Evolutionary conservation across 2,888 invertebrate genomes (phyloP), one percentile per base, ranked within the genome.

Genomic region (Drosophila macrothrix): DNA sequence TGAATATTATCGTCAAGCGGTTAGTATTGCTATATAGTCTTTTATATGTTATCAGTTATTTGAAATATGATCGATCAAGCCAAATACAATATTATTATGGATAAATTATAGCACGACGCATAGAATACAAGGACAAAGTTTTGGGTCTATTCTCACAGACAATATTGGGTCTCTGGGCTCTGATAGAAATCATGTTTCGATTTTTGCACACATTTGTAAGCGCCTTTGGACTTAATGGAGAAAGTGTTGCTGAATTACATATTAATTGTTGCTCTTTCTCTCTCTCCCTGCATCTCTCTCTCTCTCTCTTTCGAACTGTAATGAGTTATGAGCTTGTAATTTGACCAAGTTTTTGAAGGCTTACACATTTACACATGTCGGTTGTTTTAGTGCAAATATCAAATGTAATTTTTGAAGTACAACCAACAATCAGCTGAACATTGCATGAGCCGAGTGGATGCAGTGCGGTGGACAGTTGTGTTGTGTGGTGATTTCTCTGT

Each of bases 341-440:
- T 76, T 67, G 80, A 80, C 33, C 80, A 76, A 67, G 71, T 71
- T 80, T 76, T 67, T 67, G 65, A 59, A 55, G 63, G 71, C 63
- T 62, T 59, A 60, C 72, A 72, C 28, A 46, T 22, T 43, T 41
- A 39, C 59, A 49, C 63, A 41, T 64, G 69, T 69, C 67, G 52
- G 31, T 46, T 58, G 37, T 49, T 12, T 46, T 46, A 61, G 56
- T 66, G 67, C 74, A 75, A 86, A 88, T 84, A 83, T 83, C 74
- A 70, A 81, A 86, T 88, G 89, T 71, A 62, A 87, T 86, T 84
- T 76, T 73, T 73, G 61, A 76, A 66, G 66, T 73, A 60, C 68
- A 59, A 37, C 65, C 35, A 63, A 60, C 19, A 74, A 53, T 46
- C 67, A 12, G 28, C 35, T 39, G 43, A 31, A 31, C 60, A 22